A percentile compares a stretch with the other conserved stretches of the same genome.
Evolutionary conservation across 53 echinoderm and acorn worm genomes (phyloP).

Genomic region (Paracentrotus lividus): DNA sequence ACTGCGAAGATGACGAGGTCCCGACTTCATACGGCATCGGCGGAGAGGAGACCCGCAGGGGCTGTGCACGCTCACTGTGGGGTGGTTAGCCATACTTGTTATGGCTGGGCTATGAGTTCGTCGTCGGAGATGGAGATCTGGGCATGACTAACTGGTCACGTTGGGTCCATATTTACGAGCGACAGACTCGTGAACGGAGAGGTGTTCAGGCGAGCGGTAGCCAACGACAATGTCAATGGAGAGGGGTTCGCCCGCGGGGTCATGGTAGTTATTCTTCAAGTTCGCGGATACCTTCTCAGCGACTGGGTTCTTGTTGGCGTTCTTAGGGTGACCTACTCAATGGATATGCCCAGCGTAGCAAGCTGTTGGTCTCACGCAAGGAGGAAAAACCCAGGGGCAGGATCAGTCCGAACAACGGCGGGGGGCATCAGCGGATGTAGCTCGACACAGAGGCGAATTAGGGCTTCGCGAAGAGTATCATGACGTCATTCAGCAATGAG

Average conservation of each 20-base stretch:
- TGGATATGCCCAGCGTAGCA: neutral
- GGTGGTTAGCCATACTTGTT: constrained; percentile 65
- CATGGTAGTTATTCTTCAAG: constrained; percentile 75
- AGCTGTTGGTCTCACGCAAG: constrained; percentile 5
- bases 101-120: constrained; percentile 67
- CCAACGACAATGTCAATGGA: constrained; percentile 31
- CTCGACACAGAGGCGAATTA: constrained; percentile 72
- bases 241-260: constrained; percentile 48
- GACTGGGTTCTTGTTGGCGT: constrained; percentile 82
- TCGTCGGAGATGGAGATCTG: constrained; percentile 69
- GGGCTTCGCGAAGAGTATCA: constrained; percentile 71
- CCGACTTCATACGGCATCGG: neutral
- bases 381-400: constrained; percentile 70
- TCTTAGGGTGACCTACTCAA: constrained; percentile 65
- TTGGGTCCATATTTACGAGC: constrained; percentile 69
- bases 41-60: neutral
- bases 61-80: constrained; percentile 60
- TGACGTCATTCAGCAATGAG: constrained; percentile 72
- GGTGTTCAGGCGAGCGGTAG: constrained; percentile 35
- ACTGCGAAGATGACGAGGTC: constrained; percentile 69
- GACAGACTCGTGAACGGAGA: constrained; percentile 14
- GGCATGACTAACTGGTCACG: constrained; percentile 74
- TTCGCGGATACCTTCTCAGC: constrained; percentile 81
- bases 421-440: constrained; percentile 74
- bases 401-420: constrained; percentile 73